Base-by-base conservation (phyloP, 1,140 invertebrate genomes). In the Sipha flava region DNA sequence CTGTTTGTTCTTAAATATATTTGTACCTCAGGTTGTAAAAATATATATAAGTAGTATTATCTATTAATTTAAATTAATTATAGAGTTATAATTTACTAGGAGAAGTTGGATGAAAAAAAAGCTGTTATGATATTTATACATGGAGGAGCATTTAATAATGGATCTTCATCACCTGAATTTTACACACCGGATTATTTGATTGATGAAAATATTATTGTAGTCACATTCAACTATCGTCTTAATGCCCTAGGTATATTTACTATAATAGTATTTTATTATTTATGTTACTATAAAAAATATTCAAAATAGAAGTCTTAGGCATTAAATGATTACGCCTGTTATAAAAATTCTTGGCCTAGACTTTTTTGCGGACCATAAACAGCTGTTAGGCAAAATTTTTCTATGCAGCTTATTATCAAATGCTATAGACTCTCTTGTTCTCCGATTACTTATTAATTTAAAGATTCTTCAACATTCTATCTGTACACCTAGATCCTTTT, bases 141-240 rank as follows among this genome's bases (percentile, higher is more conserved):
- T 81, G 89, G 89, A 18, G 91, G 91, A 66, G 88, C 84, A 1
- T 92, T 88, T 82, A 59, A 52, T 49, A 49, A 34, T 54, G 85
- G 87, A 26, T 81, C 82, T 2, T 90, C 90, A n/a, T 87, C 88
- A 14, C 88, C 87, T 23, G 85, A 89, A 62, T 84, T 87, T 26
- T 82, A 82, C 77, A 90, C 91, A 1, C 91, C 92, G 0, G 91
- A 94, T 82, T 90, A 90, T 81, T 84, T 96, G 1, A 85, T 95
- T 0, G 91, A 93, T 72, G 87, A 89, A 75, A 90, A 94, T 81
- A 86, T 95, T 4, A 85, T 96, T 14, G 87, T 95, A 0, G 92
- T 95, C 1, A 91, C 91, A 0, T 86, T 91, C 2, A 95, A 96
- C 84, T 96, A 93, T 83, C 89, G 94, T 85, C 88, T 92, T 79